phyloP scores from a whole-genome alignment of 2,888 invertebrate genomes.

The Syritta pipiens region DNA sequence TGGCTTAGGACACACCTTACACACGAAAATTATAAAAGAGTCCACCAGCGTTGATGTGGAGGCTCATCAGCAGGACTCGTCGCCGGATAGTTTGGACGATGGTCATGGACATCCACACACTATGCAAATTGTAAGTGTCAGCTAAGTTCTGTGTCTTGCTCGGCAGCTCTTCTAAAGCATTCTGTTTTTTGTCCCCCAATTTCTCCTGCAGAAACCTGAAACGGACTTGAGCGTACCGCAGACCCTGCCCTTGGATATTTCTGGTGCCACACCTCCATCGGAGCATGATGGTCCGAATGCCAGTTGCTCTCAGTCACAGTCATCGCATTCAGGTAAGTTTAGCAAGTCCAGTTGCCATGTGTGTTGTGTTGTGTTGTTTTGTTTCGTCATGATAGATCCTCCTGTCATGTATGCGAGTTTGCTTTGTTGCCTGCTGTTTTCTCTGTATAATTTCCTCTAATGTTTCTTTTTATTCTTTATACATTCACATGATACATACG shows the following conservation, averaged over 20 bases:
- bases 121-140: slow-evolving; percentile 78
- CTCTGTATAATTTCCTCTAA: slow-evolving; percentile 19
- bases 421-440: slow-evolving; percentile 29
- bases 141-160: slow-evolving; percentile 29
- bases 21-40: slow-evolving; percentile 79
- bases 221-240: slow-evolving; percentile 79
- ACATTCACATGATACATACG: not conserved
- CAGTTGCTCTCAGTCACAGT: slow-evolving; percentile 75
- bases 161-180: not conserved
- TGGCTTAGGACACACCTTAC: slow-evolving; percentile 77
- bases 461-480: slow-evolving; percentile 10
- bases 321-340: slow-evolving; percentile 78
- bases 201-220: slow-evolving; percentile 77
- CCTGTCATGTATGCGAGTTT: slow-evolving; percentile 37
- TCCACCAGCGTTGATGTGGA: slow-evolving; percentile 80
- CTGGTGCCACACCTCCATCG: slow-evolving; percentile 79
- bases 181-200: slow-evolving; percentile 49
- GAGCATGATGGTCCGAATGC: slow-evolving; percentile 78
- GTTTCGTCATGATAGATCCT: slow-evolving; percentile 36
- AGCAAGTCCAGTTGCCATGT: not conserved
- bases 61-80: slow-evolving; percentile 80
- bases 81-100: slow-evolving; percentile 81
- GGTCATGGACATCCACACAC: slow-evolving; percentile 79
- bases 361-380: slow-evolving; percentile 56
- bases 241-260: slow-evolving; percentile 79